phyloP scores from a whole-genome alignment of 1,140 invertebrate genomes.

The Brachionus plicatilis region DNA sequence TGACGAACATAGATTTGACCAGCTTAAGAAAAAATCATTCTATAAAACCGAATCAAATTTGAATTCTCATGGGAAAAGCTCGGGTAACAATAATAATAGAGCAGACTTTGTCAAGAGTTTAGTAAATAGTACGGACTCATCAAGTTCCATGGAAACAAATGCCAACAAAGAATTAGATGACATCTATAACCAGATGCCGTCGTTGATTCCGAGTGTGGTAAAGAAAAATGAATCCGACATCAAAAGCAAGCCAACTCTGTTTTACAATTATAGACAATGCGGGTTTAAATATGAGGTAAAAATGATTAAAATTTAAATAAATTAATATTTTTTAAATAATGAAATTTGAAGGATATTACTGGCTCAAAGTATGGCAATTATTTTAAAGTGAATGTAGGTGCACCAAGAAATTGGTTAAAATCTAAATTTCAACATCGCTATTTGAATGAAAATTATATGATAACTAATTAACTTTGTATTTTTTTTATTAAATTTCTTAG shows the following conservation, averaged over 20 bases:
- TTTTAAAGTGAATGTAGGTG: constrained; percentile 21
- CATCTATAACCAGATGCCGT: neutral
- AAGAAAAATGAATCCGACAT: neutral
- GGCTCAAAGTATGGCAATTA: neutral
- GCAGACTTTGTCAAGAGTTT: neutral
- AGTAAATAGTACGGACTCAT: neutral
- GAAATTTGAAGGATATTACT: neutral
- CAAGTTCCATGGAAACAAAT: neutral
- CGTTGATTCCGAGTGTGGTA: neutral
- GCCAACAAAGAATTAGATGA: neutral
- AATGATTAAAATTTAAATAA: neutral
- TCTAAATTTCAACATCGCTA: constrained; percentile 7
- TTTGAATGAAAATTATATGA: constrained; percentile 10
- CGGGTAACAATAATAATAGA: neutral
- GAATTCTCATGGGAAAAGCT: neutral
- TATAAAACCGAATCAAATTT: neutral
- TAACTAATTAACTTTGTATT: neutral
- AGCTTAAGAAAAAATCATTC: neutral
- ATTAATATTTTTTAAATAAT: neutral
- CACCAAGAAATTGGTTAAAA: constrained; percentile 24
- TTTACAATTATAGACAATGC: neutral
- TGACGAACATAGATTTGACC: neutral
- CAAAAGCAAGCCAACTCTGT: neutral
- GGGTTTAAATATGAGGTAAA: neutral
- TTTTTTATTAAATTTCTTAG: neutral